phyloP scores from a whole-genome alignment of 1,140 invertebrate species.

The Drosophila mojavensis region DNA sequence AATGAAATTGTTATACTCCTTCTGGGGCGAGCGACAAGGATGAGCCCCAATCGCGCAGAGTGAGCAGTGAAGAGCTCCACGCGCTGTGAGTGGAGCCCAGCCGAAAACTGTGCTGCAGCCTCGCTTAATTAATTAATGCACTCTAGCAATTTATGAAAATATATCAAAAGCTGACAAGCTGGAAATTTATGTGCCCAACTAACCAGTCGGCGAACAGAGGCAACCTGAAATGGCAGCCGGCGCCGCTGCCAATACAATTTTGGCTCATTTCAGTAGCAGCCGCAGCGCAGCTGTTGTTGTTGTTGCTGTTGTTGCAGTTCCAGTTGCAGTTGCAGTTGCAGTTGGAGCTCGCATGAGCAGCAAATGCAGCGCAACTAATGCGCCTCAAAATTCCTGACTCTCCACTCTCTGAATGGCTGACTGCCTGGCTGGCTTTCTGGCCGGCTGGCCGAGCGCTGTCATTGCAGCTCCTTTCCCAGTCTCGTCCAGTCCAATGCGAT shows the following conservation, averaged over 20 bases:
- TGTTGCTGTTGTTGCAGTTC: not conserved
- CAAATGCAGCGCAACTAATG: constrained; percentile 82
- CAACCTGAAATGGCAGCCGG: constrained; percentile 60
- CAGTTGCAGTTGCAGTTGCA: constrained; percentile 46
- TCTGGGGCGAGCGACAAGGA: not conserved
- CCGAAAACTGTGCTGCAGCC: constrained; percentile 49
- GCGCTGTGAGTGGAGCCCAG: constrained; percentile 11
- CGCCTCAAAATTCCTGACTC: constrained; percentile 74
- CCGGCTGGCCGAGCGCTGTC: constrained; percentile 55
- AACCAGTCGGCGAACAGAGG: constrained; percentile 29
- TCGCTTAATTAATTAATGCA: constrained; percentile 81
- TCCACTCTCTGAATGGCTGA: constrained; percentile 23
- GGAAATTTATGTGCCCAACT: constrained; percentile 78
- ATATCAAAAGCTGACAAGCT: constrained; percentile 82
- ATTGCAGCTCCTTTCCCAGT: constrained; percentile 45
- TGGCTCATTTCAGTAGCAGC: constrained; percentile 45
- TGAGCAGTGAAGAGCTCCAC: not conserved
- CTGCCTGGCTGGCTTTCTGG: not conserved
- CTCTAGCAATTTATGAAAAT: constrained; percentile 82
- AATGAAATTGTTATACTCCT: not conserved
- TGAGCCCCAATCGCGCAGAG: not conserved
- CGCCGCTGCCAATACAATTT: constrained; percentile 64
- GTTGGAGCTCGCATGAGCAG: constrained; percentile 70
- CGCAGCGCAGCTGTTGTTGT: not conserved
- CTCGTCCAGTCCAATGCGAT: constrained; percentile 57